Base-by-base conservation (phyloP, 2,888 invertebrate genomes). In the Tenthredo livida region DNA sequence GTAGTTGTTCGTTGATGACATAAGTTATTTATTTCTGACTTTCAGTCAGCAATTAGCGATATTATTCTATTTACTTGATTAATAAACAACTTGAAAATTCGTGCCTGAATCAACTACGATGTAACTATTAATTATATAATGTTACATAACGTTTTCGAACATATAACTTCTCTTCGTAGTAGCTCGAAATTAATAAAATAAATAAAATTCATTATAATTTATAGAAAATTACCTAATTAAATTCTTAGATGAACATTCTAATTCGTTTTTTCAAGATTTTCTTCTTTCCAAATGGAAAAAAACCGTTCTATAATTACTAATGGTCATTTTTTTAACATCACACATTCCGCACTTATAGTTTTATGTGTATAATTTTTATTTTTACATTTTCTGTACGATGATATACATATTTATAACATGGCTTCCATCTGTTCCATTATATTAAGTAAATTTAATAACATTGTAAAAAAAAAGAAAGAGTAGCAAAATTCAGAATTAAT, bases 41-140 rank as follows among this genome's bases (percentile, higher is more conserved):
- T n/a, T 37, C 9, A 70, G 70, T 37, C 33, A 6, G n/a, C 17
- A 3, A 10, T 72, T 75, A 15, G 47, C 47, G n/a, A 72, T 72
- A n/a, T 61, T 6, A n/a, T n/a, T 50, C 40, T 72, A 21, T 21
- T 73, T 21, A 21, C 37, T 75, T 29, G 17, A 75, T 75, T 50
- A 25, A 47, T 25, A 61, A 61, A 25, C n/a, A 37, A 72, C 70
- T 72, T 72, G 67, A 72, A 12, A 33, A 72, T 72, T 72, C 37
- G 70, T 72, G 70, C 70, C 70, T 72, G 21, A 72, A 72, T 29
- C 15, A 73, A 43, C 21, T 43, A 25, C 43, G 43, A 25, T 25
- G 21, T 73, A 40, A 40, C 73, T 25, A 73, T 15, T 25, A 33
- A 29, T 67, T 6, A 67, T 25, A 17, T 17, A 67, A 67, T 33